phyloP scores from a whole-genome alignment of 2,888 invertebrate species.

The Amiota mariae region DNA sequence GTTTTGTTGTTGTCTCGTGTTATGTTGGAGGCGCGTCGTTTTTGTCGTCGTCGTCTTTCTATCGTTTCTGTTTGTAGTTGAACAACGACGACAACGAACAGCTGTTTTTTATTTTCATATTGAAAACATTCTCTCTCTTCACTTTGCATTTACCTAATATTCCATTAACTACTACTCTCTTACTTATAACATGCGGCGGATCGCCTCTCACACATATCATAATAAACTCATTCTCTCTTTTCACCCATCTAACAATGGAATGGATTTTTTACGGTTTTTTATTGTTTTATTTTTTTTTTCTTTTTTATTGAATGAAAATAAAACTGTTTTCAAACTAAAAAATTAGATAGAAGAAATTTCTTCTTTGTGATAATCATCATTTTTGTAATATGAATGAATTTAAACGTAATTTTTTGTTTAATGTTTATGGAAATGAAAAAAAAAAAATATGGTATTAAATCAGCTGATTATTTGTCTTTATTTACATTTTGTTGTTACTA shows the following conservation, averaged over 20 bases:
- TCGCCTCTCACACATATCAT: not conserved
- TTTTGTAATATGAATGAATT: no score
- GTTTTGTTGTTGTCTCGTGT: not conserved
- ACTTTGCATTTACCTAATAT: no score
- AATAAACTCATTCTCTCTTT: not conserved
- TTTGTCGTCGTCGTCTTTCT: not conserved
- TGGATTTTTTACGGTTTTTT: not conserved
- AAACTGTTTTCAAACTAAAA: no score
- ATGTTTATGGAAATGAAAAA: no score
- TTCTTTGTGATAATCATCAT: no score
- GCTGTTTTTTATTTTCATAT: constrained; percentile 16
- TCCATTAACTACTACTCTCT: not conserved
- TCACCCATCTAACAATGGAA: not conserved
- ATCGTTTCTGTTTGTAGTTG: no score
- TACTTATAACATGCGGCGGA: not conserved
- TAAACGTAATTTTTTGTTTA: no score
- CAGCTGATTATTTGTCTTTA: no score
- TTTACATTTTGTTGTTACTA: no score
- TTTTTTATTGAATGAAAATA: not conserved
- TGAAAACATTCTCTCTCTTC: not conserved
- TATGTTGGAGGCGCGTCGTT: constrained; percentile 19
- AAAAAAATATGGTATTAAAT: no score
- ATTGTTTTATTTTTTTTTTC: not conserved
- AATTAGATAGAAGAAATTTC: no score
- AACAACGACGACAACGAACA: not conserved